Conservation (phyloP, 2,797 vertebrate species). For the Ciconia nigra region DNA sequence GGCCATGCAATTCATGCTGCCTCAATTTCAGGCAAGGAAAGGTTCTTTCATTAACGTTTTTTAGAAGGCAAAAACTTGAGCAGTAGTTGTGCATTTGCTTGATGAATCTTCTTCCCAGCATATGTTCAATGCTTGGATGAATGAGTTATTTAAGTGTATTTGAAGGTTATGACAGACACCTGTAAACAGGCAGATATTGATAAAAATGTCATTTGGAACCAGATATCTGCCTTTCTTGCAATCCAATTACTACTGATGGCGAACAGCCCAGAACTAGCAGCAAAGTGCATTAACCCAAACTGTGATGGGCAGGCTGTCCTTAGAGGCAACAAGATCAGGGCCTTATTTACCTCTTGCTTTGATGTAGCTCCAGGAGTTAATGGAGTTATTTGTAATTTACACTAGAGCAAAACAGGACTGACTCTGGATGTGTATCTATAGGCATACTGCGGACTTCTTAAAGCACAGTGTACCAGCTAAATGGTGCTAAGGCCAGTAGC, state of each 20-base stretch:
- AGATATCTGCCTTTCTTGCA: constrained; percentile 38
- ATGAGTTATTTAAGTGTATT: constrained; percentile 53
- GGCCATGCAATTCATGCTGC: accelerated
- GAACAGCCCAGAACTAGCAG: constrained; percentile 41
- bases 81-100: not conserved
- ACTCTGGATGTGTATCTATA: not conserved
- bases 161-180: constrained; percentile 71
- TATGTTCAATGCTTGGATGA: not conserved
- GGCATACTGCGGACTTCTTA: accelerated
- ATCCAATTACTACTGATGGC: constrained; percentile 56
- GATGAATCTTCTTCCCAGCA: constrained; percentile 1
- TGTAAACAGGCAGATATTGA: constrained; percentile 68
- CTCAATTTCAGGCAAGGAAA: not conserved
- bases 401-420: not conserved
- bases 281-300: not conserved
- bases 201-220: constrained; percentile 52
- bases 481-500: not conserved
- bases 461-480: not conserved
- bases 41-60: not conserved
- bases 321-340: not conserved
- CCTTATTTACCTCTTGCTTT: not conserved
- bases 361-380: not conserved
- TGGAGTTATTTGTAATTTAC: not conserved
- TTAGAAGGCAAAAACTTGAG: not conserved
- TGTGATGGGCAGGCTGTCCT: not conserved